Base-by-base conservation (phyloP, 2,888 invertebrate genomes). In the Lasioglossum zephyrum region DNA sequence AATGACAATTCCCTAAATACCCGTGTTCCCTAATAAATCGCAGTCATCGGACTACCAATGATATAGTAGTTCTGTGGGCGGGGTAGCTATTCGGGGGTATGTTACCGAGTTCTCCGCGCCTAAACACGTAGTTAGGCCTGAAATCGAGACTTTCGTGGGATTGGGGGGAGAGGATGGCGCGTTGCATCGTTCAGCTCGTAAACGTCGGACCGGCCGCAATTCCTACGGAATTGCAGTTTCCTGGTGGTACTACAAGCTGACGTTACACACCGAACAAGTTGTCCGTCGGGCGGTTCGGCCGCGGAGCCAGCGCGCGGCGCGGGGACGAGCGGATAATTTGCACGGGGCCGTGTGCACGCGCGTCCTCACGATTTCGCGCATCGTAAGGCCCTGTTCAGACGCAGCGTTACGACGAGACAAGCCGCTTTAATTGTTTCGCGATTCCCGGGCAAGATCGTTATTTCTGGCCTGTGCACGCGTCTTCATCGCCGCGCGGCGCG, bases 371-470 rank as follows among this genome's bases (percentile, higher is more conserved):
- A 83, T 79, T 63, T 53, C 69, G 47, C 49, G 57, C 73, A 18
- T 44, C 73, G 70, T 76, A 76, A 75, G 26, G 53, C 47, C 57
- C n/a, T 41, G 73, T 60, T 79, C 79, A 83, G 82, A 81, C 81
- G 77, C 53, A 63, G 70, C 49, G 74, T 87, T 85, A 84, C 79
- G 77, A 77, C 77, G 70, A 63, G 69, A 41, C 74, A 86, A 80
- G 85, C 84, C 66, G 83, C 87, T 85, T 82, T 88, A 91, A 91
- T 85, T 83, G 91, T 90, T 85, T 73, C 79, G 70, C 84, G 77
- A 86, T 79, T 85, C 88, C 87, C 77, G 26, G 4, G 73, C 63
- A 78, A 81, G 85, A 87, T 74, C 84, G 87, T 90, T 90, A 90
- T 83, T 85, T 80, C 80, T 80, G 79, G 76, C 69, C 81, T 81